Conservation (phyloP, 2,113 vertebrate genomes). For the Balaenoptera acutorostrata region DNA sequence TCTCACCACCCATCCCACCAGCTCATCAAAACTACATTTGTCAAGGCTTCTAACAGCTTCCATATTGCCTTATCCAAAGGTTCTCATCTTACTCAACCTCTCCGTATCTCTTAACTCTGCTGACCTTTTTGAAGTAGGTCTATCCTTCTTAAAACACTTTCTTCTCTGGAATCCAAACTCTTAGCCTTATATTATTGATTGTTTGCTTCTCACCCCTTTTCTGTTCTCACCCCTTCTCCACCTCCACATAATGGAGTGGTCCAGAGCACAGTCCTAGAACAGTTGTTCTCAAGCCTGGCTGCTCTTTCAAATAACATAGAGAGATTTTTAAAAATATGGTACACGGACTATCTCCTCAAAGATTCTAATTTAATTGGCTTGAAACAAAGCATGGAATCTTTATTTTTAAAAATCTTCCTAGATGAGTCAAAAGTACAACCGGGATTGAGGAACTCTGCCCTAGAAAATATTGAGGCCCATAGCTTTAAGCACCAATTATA, state of each 20-base stretch:
- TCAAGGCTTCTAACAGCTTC: too few relatives aligned
- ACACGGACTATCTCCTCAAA: not conserved
- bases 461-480: not conserved
- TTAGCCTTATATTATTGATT: not conserved
- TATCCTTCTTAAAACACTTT: not conserved
- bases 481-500: not conserved
- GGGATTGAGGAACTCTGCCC: not conserved
- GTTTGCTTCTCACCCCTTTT: not conserved
- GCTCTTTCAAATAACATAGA: not conserved
- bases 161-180: not conserved
- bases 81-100: too few relatives aligned
- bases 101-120: too few relatives aligned
- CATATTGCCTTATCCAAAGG: too few relatives aligned
- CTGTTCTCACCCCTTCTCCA: not conserved
- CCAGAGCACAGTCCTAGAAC: not conserved
- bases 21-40: too few relatives aligned
- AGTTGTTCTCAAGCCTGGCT: not conserved
- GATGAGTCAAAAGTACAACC: not conserved
- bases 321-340: not conserved
- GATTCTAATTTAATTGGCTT: not conserved
- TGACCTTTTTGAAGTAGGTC: not conserved
- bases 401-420: not conserved
- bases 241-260: not conserved
- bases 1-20: too few relatives aligned
- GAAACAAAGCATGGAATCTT: not conserved